Conservation (phyloP, 2,113 vertebrate genomes). For the Notarius lentiginosus region DNA sequence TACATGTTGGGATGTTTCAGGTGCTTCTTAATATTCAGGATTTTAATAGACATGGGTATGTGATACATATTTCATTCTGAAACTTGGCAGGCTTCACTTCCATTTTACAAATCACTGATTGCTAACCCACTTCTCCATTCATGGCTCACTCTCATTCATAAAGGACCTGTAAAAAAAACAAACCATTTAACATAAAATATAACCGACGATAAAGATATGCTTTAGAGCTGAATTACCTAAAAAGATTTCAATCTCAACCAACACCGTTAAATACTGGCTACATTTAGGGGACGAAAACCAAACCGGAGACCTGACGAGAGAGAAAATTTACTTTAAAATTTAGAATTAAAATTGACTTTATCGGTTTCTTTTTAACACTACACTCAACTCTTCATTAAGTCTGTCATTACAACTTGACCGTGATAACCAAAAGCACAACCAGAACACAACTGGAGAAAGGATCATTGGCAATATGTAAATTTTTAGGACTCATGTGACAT, state of each 20-base stretch:
- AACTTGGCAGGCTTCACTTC: neutral
- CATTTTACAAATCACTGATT: neutral
- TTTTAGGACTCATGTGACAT: neutral
- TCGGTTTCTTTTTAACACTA: neutral
- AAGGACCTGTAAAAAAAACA: neutral
- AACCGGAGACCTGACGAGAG: neutral
- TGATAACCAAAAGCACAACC: neutral
- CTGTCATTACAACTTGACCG: neutral
- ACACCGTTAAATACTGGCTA: neutral
- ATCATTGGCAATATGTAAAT: conserved; percentile 4
- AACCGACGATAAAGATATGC: neutral
- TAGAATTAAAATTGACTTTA: neutral
- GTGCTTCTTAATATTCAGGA: neutral
- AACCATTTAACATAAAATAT: neutral
- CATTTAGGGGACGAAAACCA: neutral
- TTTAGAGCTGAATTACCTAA: neutral
- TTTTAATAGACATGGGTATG: neutral
- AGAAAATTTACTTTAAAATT: neutral
- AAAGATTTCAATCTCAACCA: neutral
- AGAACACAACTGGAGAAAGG: neutral
- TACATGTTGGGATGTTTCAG: neutral
- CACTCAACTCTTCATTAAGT: neutral
- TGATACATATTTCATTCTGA: neutral
- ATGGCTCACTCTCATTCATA: neutral
- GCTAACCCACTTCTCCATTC: neutral